Base-by-base conservation (phyloP, 1,140 invertebrate species). In the Linepithema humile region DNA sequence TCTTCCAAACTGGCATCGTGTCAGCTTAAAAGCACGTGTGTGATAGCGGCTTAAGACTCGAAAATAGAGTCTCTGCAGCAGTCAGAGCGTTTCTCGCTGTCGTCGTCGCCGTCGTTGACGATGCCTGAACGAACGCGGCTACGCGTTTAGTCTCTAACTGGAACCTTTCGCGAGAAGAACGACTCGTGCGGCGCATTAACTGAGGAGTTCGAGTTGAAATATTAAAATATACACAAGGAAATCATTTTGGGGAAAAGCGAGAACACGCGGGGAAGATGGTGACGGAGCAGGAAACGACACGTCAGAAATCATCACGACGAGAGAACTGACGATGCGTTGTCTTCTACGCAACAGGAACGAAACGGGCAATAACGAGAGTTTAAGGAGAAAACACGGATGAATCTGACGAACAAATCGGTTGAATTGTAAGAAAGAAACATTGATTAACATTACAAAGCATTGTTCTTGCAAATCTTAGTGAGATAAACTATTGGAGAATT, bases 121-220 rank as follows among this genome's bases (percentile, higher is more conserved):
- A n/a, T 70, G 45, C 35, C 48, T 48, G 75, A 48, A 80, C 62
- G 60, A 73, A 60, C 87, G 59, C 64, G n/a, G 57, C 73, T 84
- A 82, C 86, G 83, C 83, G 70, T 80, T 90, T 91, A 91, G 90
- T 91, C 84, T 88, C 82, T 82, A 85, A 84, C 87, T 89, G 90
- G 89, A 91, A 77, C 86, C 87, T 87, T 82, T 40, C 88, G 86
- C 83, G 89, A 55, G 59, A 82, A 85, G 50, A 85, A 45, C 69
- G 72, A 69, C 53, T 48, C 26, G 55, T 10, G n/a, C 53, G 23
- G 38, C 60, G 69, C 45, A 29, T 15, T 20, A 26, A 3, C 17
- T 35, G 15, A 23, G 26, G 65, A 82, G 45, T 38, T 69, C 38
- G 73, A 26, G 57, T 15, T 53, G n/a, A n/a, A n/a, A n/a, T n/a